Evolutionary conservation across 2,797 vertebrate genomes (phyloP), one percentile per base, ranked within the genome.

Genomic region (Taeniopygia guttata): DNA sequence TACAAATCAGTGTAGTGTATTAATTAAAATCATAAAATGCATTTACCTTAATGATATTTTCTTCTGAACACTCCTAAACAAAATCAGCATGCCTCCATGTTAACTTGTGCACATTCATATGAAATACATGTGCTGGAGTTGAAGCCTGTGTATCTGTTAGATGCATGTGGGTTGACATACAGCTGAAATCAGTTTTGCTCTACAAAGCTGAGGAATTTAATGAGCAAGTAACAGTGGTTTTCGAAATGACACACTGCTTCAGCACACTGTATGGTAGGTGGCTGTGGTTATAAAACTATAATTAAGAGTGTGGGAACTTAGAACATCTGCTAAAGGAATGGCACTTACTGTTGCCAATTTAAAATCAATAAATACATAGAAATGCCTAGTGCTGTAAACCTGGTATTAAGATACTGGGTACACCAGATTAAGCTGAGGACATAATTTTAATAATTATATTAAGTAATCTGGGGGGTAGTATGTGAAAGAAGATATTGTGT

Each of bases 241-340:
- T 90, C 55, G 23, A 70, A 90, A 68, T 72, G 45, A 56, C 55
- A 90, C 19, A 11, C 74, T 82, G 76, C 72, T 80, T 79, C 74
- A 78, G n/a, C 72, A 62, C 54, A 46, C 72, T 68, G 36, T 60
- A 22, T 80, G 66, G 75, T 93, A 78, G 75, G 78, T 93, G 72
- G 78, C 55, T 72, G 49, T 51, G 54, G 55, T 89, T 91, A 67
- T 55, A 72, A 78, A 91, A 81, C 78, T 75, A 7, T 58, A 54
- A 91, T 94, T 91, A 70, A 75, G 49, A 64, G 34, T 85, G 84
- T 92, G 81, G 79, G 87, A 96, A 63, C 68, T 64, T 46, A 76
- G 86, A 93, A 83, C 49, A 74, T 95, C 90, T 95, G 72, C 78
- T 83, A 38, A 79, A 27, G 56, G 56, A 92, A 87, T 80, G 48